Base-by-base conservation (phyloP, 2,113 vertebrate genomes). In the Mobula hypostoma region DNA sequence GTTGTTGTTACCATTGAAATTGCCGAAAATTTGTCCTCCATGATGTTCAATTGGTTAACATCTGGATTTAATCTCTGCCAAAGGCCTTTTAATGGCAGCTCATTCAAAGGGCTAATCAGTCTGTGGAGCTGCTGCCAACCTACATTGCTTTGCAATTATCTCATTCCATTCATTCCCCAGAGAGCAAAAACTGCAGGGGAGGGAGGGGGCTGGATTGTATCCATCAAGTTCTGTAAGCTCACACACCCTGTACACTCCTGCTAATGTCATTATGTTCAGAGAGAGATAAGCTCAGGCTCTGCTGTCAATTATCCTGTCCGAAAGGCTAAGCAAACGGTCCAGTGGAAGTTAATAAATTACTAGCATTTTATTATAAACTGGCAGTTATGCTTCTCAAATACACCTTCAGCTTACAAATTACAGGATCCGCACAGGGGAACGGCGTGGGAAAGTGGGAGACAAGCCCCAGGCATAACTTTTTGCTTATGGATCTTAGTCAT, bases 301-400 rank as follows among this genome's bases (percentile, higher is more conserved):
- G 68, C 90, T 74, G 90, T 72, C 90, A 93, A 93, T 93, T 68
- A 74, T 48, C 68, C 90, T 74, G 36, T 11, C 68, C 7, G 3
- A 48, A 72, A 12, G 90, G 90, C 90, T 12, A 90, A 63, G 85
- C 85, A 90, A 32, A 63, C 17, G 85, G 85, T 29, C 85, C 85
- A 74, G 68, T 93, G 90, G 68, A 74, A 93, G 90, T 93, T 93
- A 93, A 72, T 93, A 93, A 70, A 48, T 93, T 93, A 74, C 90
- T 15, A 27, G 68, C 36, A 70, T 93, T 93, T 93, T 74, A 68
- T 93, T 93, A 74, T 93, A 93, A 93, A 70, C 90, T 72, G 90
- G 90, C 63, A 93, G 36, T 70, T 93, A 68, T 7, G 36, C 68
- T 40, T 93, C 90, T 93, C 90, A 93, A 72, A 70, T 93, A 70